A percentile compares a stretch with the other conserved stretches of the same genome.
Conservation (phyloP, 2,113 vertebrate genomes). For the Rhinopomastus cyanomelas region DNA sequence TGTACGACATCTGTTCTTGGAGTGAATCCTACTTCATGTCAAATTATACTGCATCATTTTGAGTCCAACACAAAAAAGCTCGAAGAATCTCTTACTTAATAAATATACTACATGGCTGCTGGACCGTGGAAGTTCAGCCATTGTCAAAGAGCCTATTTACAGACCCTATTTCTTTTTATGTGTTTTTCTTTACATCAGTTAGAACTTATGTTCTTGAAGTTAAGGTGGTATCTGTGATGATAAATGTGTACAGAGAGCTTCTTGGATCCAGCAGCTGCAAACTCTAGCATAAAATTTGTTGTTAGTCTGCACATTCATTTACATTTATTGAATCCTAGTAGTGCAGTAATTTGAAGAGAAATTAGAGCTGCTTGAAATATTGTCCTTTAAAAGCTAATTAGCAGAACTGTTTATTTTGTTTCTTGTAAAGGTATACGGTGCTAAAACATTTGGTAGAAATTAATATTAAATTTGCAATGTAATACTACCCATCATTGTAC, state of each 20-base stretch:
- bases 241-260: neutral
- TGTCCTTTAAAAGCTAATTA: conserved; percentile 27
- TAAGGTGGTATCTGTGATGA: conserved; percentile 38
- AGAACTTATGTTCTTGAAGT: neutral
- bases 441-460: neutral
- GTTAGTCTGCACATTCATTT: conserved; percentile 13
- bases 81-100: neutral
- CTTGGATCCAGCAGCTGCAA: conserved; percentile 15
- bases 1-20: neutral
- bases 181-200: neutral
- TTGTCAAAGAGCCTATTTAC: neutral
- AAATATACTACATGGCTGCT: neutral
- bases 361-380: conserved; percentile 12
- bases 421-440: neutral
- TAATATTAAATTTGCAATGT: neutral
- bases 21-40: conserved; percentile 20
- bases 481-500: neutral
- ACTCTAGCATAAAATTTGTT: neutral
- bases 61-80: conserved; percentile 17
- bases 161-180: accelerated
- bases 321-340: conserved; percentile 15
- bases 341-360: conserved; percentile 5
- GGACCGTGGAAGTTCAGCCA: neutral
- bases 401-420: neutral
- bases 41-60: conserved; percentile 19